Percentiles rank a stretch among this genome's conserved stretches.
Conservation (phyloP, 2,113 vertebrate genomes). For the Gadus macrocephalus region DNA sequence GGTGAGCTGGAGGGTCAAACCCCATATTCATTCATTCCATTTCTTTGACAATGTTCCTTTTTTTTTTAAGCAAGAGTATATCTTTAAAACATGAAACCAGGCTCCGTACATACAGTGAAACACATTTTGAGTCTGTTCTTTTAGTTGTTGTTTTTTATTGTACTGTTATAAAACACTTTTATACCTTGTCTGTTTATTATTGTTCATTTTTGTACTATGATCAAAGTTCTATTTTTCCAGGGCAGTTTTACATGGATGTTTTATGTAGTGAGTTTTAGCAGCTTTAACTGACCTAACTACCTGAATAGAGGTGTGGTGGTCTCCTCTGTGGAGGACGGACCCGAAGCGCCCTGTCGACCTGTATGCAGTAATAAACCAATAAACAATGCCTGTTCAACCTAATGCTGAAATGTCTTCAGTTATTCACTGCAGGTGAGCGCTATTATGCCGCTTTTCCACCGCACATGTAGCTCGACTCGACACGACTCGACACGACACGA, state of each 20-base stretch:
- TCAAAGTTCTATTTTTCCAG: conserved; percentile 46
- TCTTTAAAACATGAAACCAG: conserved; percentile 16
- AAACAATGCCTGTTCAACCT: conserved; percentile 49
- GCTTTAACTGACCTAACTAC: conserved; percentile 58
- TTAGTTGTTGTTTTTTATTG: conserved; percentile 31
- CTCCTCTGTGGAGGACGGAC: conserved; percentile 35
- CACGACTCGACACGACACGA: no score
- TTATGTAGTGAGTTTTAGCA: conserved; percentile 49
- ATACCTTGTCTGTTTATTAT: conserved; percentile 40
- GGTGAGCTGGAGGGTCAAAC: conserved; percentile 18
- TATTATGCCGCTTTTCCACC: no score
- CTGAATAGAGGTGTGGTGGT: conserved; percentile 44
- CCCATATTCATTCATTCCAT: conserved; percentile 26
- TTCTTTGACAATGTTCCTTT: conserved; percentile 19
- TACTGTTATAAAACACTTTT: conserved; percentile 56
- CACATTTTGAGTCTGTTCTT: conserved; percentile 36
- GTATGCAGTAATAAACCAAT: conserved; percentile 63
- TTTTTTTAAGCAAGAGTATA: no score
- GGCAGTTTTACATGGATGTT: conserved; percentile 41
- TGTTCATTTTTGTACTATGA: conserved; percentile 59
- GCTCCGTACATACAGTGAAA: conserved; percentile 39
- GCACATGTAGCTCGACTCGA: no score
- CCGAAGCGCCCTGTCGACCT: conserved; percentile 47
- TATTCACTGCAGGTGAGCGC: background rate
- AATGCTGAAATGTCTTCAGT: background rate